Base-by-base conservation (phyloP, 1,140 invertebrate species). In the Palaemon carinicauda region DNA sequence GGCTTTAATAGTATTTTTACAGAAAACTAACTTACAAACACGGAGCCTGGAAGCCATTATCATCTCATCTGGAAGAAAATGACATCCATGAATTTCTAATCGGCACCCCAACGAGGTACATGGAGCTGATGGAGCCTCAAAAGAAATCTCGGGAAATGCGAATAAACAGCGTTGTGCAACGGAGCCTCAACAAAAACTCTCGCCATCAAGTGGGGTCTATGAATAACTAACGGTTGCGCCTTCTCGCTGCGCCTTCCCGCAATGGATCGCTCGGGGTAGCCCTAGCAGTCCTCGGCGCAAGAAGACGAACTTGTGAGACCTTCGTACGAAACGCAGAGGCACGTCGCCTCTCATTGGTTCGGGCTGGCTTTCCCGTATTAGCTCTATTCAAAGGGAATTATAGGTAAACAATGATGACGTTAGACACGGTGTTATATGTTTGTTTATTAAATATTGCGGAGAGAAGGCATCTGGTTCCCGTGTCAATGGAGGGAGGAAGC, bases 331-430 rank as follows among this genome's bases (percentile, higher is more conserved):
- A 51, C 79, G 14, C 60, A 56, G 29, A 21, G 51, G 77, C 10
- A 41, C 53, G 10, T 15, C n/a, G 31, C n/a, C 41, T 14, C 65
- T 33, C 54, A 29, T 79, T 73, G 80, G n/a, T 65, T n/a, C 80
- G 60, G 54, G 33, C 41, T 24, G n/a, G 56, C 51, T 78, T 33
- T 41, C 77, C 24, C 53, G 83, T 85, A 85, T 85, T 85, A 78
- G 75, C 83, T 85, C 83, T 52, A 85, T 85, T 85, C 83, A 85
- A 79, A 79, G 53, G 75, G 75, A 85, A 85, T 85, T 85, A 85
- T 78, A 69, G 74, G 83, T 65, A 85, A 85, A 85, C 83, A 85
- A 78, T 85, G 83, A 85, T 71, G 75, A 51, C 79, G 74, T 83
- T 85, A 85, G 27, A 54, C n/a, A 51, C 56, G 56, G 27, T 50